phyloP scores from a whole-genome alignment of 2,888 invertebrate genomes.

The Lochmaea crataegi region DNA sequence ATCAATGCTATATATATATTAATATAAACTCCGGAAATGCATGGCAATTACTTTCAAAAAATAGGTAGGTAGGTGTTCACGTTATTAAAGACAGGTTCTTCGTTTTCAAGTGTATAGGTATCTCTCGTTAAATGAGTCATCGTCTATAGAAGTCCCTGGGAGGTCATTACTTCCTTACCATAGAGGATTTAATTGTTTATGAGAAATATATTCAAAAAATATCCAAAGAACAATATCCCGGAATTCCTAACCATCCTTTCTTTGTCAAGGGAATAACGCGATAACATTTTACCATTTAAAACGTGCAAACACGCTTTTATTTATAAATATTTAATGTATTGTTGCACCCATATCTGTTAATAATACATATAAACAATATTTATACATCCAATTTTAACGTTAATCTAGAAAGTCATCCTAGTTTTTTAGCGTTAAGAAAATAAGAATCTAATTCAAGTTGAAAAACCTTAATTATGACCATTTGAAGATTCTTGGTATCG shows the following conservation, averaged over 20 bases:
- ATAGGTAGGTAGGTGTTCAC: slow-evolving; percentile 41
- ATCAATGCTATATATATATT: slow-evolving; percentile 15
- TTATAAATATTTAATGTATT: slow-evolving; percentile 3
- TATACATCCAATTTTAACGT: not conserved
- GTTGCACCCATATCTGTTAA: not conserved
- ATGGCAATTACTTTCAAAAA: slow-evolving; percentile 37
- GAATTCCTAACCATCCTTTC: not conserved
- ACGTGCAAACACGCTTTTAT: slow-evolving; percentile 4
- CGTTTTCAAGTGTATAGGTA: slow-evolving; percentile 47
- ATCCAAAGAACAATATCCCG: not conserved
- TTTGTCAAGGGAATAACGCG: slow-evolving; percentile 16
- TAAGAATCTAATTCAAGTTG: not conserved
- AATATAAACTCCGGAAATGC: slow-evolving; percentile 36
- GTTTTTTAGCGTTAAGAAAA: not conserved
- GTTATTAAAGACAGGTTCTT: slow-evolving; percentile 49
- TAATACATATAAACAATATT: not conserved
- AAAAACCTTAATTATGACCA: slow-evolving; percentile 14
- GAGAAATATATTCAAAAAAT: slow-evolving; percentile 26
- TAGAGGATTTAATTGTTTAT: slow-evolving; percentile 37
- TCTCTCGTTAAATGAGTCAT: slow-evolving; percentile 55
- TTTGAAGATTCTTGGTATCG: slow-evolving; percentile 15
- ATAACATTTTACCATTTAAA: not conserved
- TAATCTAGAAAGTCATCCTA: not conserved
- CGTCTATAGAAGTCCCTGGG: slow-evolving; percentile 54
- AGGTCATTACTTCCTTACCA: slow-evolving; percentile 60